A percentile compares a stretch with the other conserved stretches of the same genome.
phyloP scores from a whole-genome alignment of 2,113 vertebrate species.

The Atrichornis clamosus region DNA sequence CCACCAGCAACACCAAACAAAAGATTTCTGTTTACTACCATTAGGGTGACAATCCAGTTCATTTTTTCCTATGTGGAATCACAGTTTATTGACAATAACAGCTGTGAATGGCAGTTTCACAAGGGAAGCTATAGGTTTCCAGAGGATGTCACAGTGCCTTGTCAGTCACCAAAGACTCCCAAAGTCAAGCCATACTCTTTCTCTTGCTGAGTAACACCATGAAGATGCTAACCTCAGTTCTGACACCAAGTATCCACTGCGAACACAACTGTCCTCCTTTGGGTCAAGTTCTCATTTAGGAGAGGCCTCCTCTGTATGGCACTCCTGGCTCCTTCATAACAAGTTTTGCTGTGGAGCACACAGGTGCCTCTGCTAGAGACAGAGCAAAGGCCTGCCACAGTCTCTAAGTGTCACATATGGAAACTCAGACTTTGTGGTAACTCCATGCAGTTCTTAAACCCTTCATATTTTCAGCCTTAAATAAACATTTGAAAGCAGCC shows the following conservation, averaged over 20 bases:
- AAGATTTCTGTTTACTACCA: neutral
- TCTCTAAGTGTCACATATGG: neutral
- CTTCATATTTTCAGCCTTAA: neutral
- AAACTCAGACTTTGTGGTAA: neutral
- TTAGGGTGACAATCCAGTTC: neutral
- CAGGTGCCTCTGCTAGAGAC: neutral
- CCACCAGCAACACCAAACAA: neutral
- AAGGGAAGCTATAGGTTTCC: neutral
- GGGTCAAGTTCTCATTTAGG: neutral
- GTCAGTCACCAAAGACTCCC: neutral
- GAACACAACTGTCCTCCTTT: neutral
- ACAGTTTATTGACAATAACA: neutral
- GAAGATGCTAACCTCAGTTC: neutral
- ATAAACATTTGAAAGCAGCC: neutral
- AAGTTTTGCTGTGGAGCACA: neutral
- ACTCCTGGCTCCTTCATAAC: neutral
- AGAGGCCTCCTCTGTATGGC: neutral
- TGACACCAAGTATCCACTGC: neutral
- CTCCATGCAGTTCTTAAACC: neutral
- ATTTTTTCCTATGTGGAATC: neutral
- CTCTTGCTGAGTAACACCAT: neutral
- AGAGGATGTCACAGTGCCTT: neutral
- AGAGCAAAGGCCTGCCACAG: neutral
- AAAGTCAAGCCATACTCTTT: neutral
- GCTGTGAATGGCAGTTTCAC: neutral